A percentile compares a stretch with the other conserved stretches of the same genome.
Conservation (phyloP, 2,113 vertebrate species). For the Chloropsis hardwickii region DNA sequence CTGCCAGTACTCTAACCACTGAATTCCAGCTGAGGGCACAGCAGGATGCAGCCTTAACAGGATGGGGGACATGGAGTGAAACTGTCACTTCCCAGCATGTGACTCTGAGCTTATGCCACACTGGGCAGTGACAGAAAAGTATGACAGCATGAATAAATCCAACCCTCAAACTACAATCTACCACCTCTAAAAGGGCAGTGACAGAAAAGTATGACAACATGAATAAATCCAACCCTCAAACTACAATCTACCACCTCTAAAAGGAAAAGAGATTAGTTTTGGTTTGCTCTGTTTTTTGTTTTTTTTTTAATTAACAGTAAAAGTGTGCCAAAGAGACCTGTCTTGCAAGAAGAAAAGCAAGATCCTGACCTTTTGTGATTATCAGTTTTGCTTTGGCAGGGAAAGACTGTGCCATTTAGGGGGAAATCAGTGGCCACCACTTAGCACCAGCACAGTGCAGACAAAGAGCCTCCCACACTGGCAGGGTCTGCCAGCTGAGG, state of each 20-base stretch:
- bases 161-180: not conserved
- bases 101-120: not conserved
- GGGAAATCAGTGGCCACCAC: not conserved
- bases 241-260: not conserved
- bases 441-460: not conserved
- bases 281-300: fast-evolving
- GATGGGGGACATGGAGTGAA: not conserved
- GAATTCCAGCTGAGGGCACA: not conserved
- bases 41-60: not conserved
- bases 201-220: not conserved
- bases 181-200: not conserved
- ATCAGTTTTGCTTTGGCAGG: not conserved
- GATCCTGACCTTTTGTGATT: not conserved
- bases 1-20: not conserved
- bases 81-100: not conserved
- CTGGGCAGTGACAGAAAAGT: not conserved
- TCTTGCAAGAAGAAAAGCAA: not conserved
- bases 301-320: not conserved
- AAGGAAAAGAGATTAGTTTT: not conserved
- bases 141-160: not conserved
- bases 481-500: too few species aligned
- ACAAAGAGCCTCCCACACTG: not conserved
- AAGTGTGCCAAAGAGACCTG: not conserved
- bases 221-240: not conserved
- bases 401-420: not conserved